phyloP scores from a whole-genome alignment of 2,113 vertebrate species.

The Sterna hirundo region DNA sequence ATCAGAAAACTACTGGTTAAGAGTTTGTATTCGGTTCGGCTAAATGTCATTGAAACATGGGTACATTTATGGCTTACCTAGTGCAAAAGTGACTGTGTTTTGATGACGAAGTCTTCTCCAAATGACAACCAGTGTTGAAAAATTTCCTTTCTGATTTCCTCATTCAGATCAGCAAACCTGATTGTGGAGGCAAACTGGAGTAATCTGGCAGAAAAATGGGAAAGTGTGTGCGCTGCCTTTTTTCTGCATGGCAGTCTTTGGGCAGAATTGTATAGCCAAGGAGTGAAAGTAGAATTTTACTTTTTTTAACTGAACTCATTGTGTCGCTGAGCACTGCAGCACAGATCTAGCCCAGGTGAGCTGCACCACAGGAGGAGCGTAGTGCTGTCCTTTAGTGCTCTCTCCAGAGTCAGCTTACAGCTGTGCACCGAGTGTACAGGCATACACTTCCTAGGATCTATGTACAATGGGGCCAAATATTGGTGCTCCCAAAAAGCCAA shows the following conservation, averaged over 20 bases:
- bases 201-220: background rate
- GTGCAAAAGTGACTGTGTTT: background rate
- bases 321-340: background rate
- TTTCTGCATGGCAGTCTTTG: background rate
- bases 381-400: background rate
- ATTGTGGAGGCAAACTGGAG: background rate
- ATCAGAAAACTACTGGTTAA: background rate
- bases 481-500: background rate
- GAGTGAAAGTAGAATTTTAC: background rate
- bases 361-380: accelerated
- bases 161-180: background rate
- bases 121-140: background rate
- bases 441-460: accelerated
- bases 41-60: background rate
- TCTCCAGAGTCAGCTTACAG: background rate
- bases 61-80: background rate
- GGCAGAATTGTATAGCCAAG: background rate
- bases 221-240: background rate
- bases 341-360: background rate
- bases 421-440: accelerated
- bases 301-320: background rate
- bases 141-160: background rate
- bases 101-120: background rate
- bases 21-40: background rate
- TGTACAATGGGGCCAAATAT: background rate